phyloP scores from a whole-genome alignment of 2,888 invertebrate species.

The Leucoma salicis region DNA sequence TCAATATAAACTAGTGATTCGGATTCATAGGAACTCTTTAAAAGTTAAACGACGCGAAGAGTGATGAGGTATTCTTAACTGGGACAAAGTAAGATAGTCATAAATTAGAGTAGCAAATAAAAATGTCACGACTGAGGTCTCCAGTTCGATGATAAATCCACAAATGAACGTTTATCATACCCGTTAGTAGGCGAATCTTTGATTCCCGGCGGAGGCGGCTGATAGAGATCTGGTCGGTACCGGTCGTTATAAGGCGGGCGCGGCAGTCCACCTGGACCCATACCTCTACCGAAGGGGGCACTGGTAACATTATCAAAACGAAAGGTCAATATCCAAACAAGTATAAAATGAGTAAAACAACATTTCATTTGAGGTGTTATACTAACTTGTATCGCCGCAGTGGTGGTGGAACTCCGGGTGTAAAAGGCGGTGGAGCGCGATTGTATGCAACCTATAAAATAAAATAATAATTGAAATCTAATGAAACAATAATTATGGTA shows the following conservation, averaged over 20 bases:
- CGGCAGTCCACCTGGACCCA: constrained; percentile 39
- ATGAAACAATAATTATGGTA: no score
- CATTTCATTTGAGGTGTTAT: neutral
- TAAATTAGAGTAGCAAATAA: constrained; percentile 14
- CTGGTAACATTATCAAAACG: no score
- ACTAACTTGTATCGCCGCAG: constrained; percentile 49
- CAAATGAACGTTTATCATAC: constrained; percentile 48
- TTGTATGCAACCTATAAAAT: constrained; percentile 51
- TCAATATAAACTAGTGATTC: constrained; percentile 13
- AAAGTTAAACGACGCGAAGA: neutral
- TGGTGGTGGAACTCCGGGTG: constrained; percentile 51
- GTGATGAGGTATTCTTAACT: constrained; percentile 8
- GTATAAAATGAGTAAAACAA: no score
- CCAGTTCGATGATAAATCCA: constrained; percentile 31
- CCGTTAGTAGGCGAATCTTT: constrained; percentile 75
- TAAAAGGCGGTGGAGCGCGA: constrained; percentile 56
- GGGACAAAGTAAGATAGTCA: constrained; percentile 10
- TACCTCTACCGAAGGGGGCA: constrained; percentile 52
- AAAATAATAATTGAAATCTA: constrained; percentile 2
- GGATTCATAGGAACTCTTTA: constrained; percentile 3
- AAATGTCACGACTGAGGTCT: constrained; percentile 23
- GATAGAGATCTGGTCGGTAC: constrained; percentile 64
- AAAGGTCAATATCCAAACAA: no score
- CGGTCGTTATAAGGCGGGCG: constrained; percentile 48
- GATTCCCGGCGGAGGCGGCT: constrained; percentile 83